Conservation (phyloP, 1,140 invertebrate species). For the Phymastichus coffea region DNA sequence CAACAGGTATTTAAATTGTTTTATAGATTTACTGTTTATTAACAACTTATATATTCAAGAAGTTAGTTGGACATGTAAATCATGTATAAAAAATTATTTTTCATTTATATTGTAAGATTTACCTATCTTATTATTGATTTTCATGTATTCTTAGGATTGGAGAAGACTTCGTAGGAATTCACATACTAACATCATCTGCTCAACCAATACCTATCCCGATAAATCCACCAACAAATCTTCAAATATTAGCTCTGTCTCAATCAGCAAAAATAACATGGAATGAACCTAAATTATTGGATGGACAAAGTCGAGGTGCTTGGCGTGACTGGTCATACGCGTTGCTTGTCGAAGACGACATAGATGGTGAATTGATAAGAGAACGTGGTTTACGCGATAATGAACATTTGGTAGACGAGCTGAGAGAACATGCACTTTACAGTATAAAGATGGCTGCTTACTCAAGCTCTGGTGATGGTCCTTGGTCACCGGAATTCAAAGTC, state of each 20-base stretch:
- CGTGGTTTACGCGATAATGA: constrained; percentile 64
- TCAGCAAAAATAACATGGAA: constrained; percentile 79
- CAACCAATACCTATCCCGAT: constrained; percentile 78
- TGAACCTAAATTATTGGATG: constrained; percentile 71
- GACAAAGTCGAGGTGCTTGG: constrained; percentile 77
- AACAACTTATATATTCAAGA: background rate
- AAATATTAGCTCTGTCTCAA: constrained; percentile 74
- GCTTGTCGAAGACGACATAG: constrained; percentile 64
- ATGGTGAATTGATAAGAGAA: constrained; percentile 53
- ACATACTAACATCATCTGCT: constrained; percentile 64
- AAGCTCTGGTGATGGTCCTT: constrained; percentile 71
- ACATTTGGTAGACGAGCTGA: constrained; percentile 67
- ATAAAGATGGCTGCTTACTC: constrained; percentile 79
- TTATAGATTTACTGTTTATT: too few species aligned
- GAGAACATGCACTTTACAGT: constrained; percentile 72
- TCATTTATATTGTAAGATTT: background rate
- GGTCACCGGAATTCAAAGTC: constrained; percentile 73
- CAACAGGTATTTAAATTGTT: constrained; percentile 42
- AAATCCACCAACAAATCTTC: constrained; percentile 73
- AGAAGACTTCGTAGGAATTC: constrained; percentile 55
- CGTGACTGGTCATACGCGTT: constrained; percentile 84
- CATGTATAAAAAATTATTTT: background rate
- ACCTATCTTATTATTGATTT: too few species aligned
- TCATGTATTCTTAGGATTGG: too few species aligned
- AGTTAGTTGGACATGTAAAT: background rate